phyloP scores from a whole-genome alignment of 2,888 invertebrate species.

The Polylopha cassiicola region DNA sequence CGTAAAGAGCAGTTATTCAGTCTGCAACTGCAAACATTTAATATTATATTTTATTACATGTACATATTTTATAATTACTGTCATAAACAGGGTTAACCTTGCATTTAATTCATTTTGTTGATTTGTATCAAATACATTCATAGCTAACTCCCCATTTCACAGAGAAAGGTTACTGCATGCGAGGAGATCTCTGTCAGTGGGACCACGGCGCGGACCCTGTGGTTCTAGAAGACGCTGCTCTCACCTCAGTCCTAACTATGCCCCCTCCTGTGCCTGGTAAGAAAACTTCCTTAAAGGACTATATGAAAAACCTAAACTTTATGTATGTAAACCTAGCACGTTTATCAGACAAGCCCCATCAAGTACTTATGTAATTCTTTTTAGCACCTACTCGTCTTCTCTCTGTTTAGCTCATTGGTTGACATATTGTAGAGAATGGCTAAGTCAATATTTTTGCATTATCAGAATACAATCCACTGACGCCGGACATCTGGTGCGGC shows the following conservation, averaged over 20 bases:
- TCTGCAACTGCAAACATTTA: too few relatives aligned
- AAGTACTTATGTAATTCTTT: conserved; percentile 5
- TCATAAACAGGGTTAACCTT: too few relatives aligned
- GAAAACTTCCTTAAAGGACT: too few relatives aligned
- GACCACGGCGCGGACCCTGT: conserved; percentile 98
- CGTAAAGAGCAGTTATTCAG: too few relatives aligned
- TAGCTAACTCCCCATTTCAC: conserved; percentile 30
- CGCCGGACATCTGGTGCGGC: conserved; percentile 82
- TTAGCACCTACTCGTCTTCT: background rate
- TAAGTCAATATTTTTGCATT: conserved; percentile 21
- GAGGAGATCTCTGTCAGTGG: conserved; percentile 97
- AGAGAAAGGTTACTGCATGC: conserved; percentile 97
- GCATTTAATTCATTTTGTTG: too few relatives aligned
- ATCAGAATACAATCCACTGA: conserved; percentile 87
- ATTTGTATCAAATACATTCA: too few relatives aligned
- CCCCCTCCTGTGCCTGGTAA: conserved; percentile 56
- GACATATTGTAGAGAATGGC: background rate
- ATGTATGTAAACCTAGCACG: too few relatives aligned
- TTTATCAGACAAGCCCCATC: background rate
- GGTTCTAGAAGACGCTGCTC: conserved; percentile 90
- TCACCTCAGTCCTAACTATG: conserved; percentile 52
- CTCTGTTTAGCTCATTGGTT: background rate
- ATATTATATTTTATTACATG: background rate
- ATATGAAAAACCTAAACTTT: too few relatives aligned
- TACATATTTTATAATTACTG: too few relatives aligned